phyloP scores from a whole-genome alignment of 2,888 invertebrate species.

The Lampropteryx suffumata region DNA sequence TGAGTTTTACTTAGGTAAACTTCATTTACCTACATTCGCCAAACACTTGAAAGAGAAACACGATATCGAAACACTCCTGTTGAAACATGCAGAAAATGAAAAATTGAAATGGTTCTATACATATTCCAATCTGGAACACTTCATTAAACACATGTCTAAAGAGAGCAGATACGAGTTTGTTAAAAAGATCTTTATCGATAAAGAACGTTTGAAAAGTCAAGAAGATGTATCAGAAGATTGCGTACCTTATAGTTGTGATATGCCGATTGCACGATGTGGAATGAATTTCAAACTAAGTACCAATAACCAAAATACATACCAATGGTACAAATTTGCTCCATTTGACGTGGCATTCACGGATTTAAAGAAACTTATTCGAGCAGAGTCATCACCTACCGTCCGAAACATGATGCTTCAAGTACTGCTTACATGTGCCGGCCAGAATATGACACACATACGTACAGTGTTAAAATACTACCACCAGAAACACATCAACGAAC shows the following conservation, averaged over 20 bases:
- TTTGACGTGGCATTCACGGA: too few relatives aligned
- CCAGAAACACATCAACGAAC: too few relatives aligned
- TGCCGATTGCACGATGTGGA: background rate
- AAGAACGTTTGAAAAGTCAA: constrained; percentile 12
- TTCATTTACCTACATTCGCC: constrained; percentile 52
- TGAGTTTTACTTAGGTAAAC: constrained; percentile 26
- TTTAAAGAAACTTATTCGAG: too few relatives aligned
- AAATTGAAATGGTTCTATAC: constrained; percentile 38
- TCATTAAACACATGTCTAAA: constrained; percentile 50
- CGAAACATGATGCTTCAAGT: too few relatives aligned
- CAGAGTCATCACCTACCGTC: too few relatives aligned
- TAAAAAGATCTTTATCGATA: constrained; percentile 53
- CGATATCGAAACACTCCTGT: constrained; percentile 49
- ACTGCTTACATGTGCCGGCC: too few relatives aligned
- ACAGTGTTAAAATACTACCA: too few relatives aligned
- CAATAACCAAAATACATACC: too few relatives aligned
- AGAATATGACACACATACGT: too few relatives aligned
- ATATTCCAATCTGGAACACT: constrained; percentile 49
- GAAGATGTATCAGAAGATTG: background rate
- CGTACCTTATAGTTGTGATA: background rate
- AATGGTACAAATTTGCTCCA: too few relatives aligned
- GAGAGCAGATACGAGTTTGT: constrained; percentile 55
- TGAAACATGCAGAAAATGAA: constrained; percentile 39
- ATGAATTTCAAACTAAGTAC: background rate
- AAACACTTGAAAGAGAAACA: constrained; percentile 49